Percentiles rank a stretch among this genome's conserved stretches.
phyloP scores from a whole-genome alignment of 2,888 invertebrate genomes.

The Fragum sueziense region DNA sequence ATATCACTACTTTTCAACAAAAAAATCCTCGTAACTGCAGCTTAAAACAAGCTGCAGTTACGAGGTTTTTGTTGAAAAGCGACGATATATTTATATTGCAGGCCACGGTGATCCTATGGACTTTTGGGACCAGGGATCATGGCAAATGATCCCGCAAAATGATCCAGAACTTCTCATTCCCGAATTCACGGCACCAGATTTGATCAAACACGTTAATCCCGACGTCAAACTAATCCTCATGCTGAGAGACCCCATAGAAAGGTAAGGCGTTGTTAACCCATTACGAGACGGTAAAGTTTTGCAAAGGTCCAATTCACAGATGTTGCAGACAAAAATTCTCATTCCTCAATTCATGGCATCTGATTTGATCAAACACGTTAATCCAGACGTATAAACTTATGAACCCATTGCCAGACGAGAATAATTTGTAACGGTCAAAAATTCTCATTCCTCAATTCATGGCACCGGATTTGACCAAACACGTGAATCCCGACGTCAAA shows the following conservation, averaged over 20 bases:
- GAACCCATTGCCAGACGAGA: no score
- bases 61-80: no score
- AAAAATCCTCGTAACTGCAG: no score
- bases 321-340: constrained; percentile 13
- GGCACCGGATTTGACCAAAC: constrained; percentile 64
- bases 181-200: constrained; percentile 60
- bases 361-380: constrained; percentile 63
- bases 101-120: constrained; percentile 75
- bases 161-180: constrained; percentile 56
- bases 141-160: constrained; percentile 71
- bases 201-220: constrained; percentile 65
- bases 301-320: no score
- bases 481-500: constrained; percentile 67
- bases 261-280: no score
- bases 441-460: constrained; percentile 59
- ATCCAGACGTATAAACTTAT: no score
- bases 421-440: no score
- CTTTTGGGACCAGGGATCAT: constrained; percentile 72
- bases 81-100: no score
- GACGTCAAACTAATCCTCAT: constrained; percentile 72
- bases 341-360: constrained; percentile 65
- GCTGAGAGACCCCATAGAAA: constrained; percentile 71
- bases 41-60: no score
- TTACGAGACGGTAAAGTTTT: no score
- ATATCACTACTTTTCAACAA: no score